Conservation (phyloP, 2,797 vertebrate genomes). For the Amniataba percoides region DNA sequence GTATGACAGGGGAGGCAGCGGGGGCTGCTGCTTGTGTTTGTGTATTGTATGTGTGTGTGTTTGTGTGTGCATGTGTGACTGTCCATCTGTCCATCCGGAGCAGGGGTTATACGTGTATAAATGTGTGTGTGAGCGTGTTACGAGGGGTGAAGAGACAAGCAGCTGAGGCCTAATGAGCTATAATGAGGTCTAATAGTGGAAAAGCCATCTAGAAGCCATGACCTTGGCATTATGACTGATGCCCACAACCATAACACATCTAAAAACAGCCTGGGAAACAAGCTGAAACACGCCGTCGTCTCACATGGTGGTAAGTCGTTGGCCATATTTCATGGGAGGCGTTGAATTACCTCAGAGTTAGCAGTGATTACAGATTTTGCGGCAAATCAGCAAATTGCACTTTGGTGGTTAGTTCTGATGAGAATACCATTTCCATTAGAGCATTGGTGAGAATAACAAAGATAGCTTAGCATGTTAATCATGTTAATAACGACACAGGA, state of each 20-base stretch:
- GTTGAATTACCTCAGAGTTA: slow-evolving; percentile 70
- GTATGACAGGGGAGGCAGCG: slow-evolving; percentile 23
- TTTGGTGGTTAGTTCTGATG: slow-evolving; percentile 47
- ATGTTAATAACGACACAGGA: slow-evolving; percentile 69
- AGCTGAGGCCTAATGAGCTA: slow-evolving; percentile 87
- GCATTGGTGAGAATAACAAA: slow-evolving; percentile 50
- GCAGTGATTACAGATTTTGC: slow-evolving; percentile 69
- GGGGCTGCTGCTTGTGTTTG: slow-evolving; percentile 61
- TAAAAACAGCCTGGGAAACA: slow-evolving; percentile 85
- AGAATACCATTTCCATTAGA: slow-evolving; percentile 54
- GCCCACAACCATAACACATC: slow-evolving; percentile 81
- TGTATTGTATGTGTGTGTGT: slow-evolving; percentile 59
- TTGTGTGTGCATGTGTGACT: slow-evolving; percentile 49
- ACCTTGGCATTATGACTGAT: slow-evolving; percentile 85
- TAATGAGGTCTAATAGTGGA: slow-evolving; percentile 89
- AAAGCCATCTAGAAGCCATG: slow-evolving; percentile 84
- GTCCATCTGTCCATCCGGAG: slow-evolving; percentile 70
- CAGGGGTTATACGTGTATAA: slow-evolving; percentile 52
- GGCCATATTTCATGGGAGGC: slow-evolving; percentile 65
- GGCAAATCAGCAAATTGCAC: slow-evolving; percentile 54
- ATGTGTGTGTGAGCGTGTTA: slow-evolving; percentile 71
- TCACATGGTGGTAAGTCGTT: slow-evolving; percentile 67
- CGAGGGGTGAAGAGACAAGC: slow-evolving; percentile 78
- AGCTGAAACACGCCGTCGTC: slow-evolving; percentile 63
- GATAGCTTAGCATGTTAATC: slow-evolving; percentile 45